Percentiles rank a stretch among this genome's conserved stretches.
These are phyloP conservation scores for Catharus bicknelli DNA, from an alignment of 2,113 vertebrate species.

Conservation along the genomic window DNA sequence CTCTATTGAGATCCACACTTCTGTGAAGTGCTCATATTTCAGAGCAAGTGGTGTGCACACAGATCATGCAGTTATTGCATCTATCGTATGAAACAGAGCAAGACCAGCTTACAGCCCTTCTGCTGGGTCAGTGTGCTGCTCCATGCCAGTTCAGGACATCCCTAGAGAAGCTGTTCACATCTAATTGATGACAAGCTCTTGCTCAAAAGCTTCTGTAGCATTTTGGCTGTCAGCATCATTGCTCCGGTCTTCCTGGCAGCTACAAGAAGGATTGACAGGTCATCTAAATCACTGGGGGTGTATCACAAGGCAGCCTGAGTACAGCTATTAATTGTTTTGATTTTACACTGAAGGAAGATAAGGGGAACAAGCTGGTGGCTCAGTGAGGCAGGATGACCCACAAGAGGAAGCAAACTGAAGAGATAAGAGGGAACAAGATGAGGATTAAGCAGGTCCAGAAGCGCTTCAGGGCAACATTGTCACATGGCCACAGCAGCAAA, in stretches of 20 bases:
- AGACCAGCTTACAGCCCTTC: not conserved
- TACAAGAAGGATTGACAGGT: not conserved
- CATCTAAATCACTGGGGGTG: not conserved
- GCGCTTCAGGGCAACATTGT: not conserved
- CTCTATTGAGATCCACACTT: not conserved
- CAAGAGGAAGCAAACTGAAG: not conserved
- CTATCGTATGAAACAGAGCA: fast-evolving
- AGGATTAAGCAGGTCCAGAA: not conserved
- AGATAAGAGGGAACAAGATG: not conserved
- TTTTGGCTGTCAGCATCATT: not conserved
- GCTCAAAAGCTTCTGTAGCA: not conserved
- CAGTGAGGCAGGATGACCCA: not conserved
- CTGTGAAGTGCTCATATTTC: not conserved
- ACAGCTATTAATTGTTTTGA: not conserved
- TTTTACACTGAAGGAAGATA: not conserved
- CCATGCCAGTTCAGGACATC: not conserved
- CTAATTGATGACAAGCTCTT: not conserved
- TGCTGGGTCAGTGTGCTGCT: not conserved
- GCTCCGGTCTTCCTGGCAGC: not conserved
- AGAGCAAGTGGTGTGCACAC: not conserved
- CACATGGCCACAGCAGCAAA: not conserved
- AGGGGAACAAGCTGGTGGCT: not conserved
- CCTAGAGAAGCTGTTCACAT: not conserved
- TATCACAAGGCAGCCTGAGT: not conserved
- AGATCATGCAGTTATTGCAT: fast-evolving